Base-by-base conservation (phyloP, 2,113 vertebrate species). In the Rattus rattus region DNA sequence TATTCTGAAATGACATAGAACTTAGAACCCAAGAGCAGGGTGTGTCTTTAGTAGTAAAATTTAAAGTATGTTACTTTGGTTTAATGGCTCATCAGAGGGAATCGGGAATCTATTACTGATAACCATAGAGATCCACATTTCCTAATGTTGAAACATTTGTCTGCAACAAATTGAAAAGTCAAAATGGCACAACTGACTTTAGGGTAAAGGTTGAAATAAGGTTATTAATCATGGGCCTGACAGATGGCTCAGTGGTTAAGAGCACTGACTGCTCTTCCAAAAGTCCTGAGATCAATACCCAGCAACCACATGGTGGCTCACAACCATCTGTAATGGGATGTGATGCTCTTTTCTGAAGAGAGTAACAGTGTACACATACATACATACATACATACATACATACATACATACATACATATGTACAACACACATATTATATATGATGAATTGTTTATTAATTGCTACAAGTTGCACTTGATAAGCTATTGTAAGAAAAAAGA, bases 1-100 rank as follows among this genome's bases (percentile, higher is more conserved):
- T 90, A 84, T 72, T 13, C n/a, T 63, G 30, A 94, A 87, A 76
- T 73, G 20, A 69, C 17, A 63, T n/a, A 87, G n/a, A 89, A 86
- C 54, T 92, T 94, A 90, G n/a, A 95, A 65, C 4, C 24, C 69
- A 80, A 86, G 80, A 90, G 22, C 24, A 1, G 26, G 36, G 19
- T 56, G 0, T 26, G 65, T 39, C 24, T 92, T 96, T 88, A 84
- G 79, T 63, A 77, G 85, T 84, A 70, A 65, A 76, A 28, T 70
- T 10, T 93, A 36, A 95, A 95, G 83, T 84, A 73, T 26, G 14
- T 88, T 92, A 39, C 56, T 73, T 75, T 90, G 69, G 22, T 59
- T 90, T 90, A 79, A 90, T 24, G 33, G 7, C 28, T 69, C 54
- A 47, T 90, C 54, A 77, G 83, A 61, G 47, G 17, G 39, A 84